Percentiles rank a stretch among this genome's conserved stretches.
phyloP scores from a whole-genome alignment of 2,113 vertebrate species.

The Thymallus thymallus region DNA sequence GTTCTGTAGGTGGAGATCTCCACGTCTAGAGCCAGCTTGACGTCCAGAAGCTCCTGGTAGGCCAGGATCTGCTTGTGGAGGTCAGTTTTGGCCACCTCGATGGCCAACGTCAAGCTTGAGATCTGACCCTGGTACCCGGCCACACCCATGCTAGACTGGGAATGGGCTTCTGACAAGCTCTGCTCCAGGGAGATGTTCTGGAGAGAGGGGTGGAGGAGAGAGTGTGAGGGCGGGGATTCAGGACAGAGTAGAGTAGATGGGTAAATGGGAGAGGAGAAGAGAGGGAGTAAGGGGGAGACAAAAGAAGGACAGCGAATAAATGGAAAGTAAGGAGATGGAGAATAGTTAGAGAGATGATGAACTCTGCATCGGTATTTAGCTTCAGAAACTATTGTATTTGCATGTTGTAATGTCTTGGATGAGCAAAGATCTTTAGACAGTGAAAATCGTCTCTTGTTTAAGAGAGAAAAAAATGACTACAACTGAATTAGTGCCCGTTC shows the following conservation, averaged over 20 bases:
- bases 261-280: too few relatives aligned
- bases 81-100: conserved; percentile 59
- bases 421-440: too few relatives aligned
- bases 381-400: too few relatives aligned
- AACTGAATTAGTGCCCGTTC: neutral
- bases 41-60: conserved; percentile 65
- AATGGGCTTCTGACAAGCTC: conserved; percentile 56
- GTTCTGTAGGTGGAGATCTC: conserved; percentile 67
- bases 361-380: too few relatives aligned
- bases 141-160: conserved; percentile 58
- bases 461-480: neutral
- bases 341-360: too few relatives aligned
- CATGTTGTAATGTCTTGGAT: too few relatives aligned
- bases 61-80: conserved; percentile 65
- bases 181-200: conserved; percentile 61
- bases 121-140: conserved; percentile 61
- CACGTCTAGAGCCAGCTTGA: conserved; percentile 64
- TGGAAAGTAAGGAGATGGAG: too few relatives aligned
- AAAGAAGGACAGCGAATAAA: too few relatives aligned
- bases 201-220: neutral
- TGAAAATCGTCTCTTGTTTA: neutral
- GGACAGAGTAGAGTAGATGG: too few relatives aligned
- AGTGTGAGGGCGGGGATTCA: too few relatives aligned
- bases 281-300: too few relatives aligned
- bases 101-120: conserved; percentile 57